Evolutionary conservation across 2,888 invertebrate genomes (phyloP), one percentile per base, ranked within the genome.

Genomic region (Lithophane semibrunnea): DNA sequence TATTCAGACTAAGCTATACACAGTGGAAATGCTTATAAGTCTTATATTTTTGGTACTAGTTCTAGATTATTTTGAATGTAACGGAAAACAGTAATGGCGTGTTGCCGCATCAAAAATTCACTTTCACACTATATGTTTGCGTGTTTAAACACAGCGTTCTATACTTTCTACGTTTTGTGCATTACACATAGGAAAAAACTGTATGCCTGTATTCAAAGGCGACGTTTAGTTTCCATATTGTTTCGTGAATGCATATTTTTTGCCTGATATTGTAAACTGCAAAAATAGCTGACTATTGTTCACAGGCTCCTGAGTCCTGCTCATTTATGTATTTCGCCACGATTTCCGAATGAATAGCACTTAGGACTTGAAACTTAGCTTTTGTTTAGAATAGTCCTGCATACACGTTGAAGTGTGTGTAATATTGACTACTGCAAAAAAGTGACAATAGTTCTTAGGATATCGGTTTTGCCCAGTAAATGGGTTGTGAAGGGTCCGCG

Each of bases 91-190:
- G 12, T 60, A 29, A 77, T 84, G 78, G 68, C 87, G 84, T 88
- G 88, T 76, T 82, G 73, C 77, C 73, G 67, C 77, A 76, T 86
- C n/a, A 81, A 86, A 84, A 88, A 86, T 8, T 79, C 76, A 88
- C 88, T 88, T 88, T 88, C 87, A 88, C 88, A 71, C 80, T 52
- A 58, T 52, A 58, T 72, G 81, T 72, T 87, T 63, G 87, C 87
- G 86, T 84, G 84, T 80, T 74, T 60, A 74, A 61, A 82, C 72
- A 80, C 69, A 16, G 77, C 66, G 73, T 75, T 79, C 68, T 75
- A 66, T 84, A 86, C 86, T 87, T 87, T 87, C 87, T 86, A 88
- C 63, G 81, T 81, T 73, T 79, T 79, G 66, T 82, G 70, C 85
- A 52, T 37, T 75, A 54, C 49, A 68, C 56, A 68, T 64, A 74